Conservation (phyloP, 2,113 vertebrate species). For the Ammodytes dubius region DNA sequence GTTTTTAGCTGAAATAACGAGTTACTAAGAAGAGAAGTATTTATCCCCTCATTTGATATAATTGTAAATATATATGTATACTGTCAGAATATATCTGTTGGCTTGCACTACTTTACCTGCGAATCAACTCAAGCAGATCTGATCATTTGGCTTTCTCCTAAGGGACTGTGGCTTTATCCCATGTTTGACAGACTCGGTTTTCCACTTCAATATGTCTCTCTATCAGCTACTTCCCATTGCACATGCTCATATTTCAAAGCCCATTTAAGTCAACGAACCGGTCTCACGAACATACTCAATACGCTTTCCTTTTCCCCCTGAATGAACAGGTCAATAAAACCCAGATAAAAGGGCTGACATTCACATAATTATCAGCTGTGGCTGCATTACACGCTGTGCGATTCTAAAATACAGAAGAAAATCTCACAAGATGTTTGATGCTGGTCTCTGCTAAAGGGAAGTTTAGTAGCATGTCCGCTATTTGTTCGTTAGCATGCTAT, state of each 20-base stretch:
- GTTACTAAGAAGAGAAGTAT: background rate
- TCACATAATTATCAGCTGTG: conserved; percentile 18
- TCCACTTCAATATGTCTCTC: background rate
- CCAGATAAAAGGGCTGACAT: conserved; percentile 17
- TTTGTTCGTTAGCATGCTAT: conserved; percentile 46
- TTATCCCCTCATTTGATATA: background rate
- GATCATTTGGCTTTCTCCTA: background rate
- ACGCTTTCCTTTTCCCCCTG: conserved; percentile 27
- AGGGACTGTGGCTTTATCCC: conserved; percentile 9
- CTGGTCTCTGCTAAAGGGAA: conserved; percentile 45
- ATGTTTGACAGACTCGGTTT: conserved; percentile 22
- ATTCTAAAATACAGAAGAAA: conserved; percentile 3
- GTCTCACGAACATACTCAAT: conserved; percentile 13
- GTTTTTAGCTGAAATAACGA: background rate
- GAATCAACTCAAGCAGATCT: background rate
- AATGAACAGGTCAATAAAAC: conserved; percentile 38
- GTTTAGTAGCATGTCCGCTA: background rate
- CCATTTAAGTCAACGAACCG: background rate
- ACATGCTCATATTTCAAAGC: conserved; percentile 31
- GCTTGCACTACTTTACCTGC: background rate
- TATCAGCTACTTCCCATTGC: conserved; percentile 26
- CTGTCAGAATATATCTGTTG: background rate
- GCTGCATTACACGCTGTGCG: conserved; percentile 20
- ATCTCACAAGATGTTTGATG: conserved; percentile 12
- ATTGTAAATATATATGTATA: background rate